Evolutionary conservation across 2,888 invertebrate species (phyloP).

Genomic region (Neocrepidodera transversa): DNA sequence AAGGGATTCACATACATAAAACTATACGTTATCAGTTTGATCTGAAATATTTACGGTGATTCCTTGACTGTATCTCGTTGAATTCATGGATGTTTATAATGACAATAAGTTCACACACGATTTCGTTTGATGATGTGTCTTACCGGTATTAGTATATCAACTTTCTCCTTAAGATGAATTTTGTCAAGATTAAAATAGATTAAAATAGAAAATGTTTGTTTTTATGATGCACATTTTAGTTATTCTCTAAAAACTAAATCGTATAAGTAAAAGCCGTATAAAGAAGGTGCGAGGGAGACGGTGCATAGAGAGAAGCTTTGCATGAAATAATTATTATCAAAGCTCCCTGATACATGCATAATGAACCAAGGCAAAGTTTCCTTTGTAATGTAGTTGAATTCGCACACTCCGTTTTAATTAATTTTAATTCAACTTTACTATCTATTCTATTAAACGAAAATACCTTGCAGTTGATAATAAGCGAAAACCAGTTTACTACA

Average conservation of each 20-base stretch:
- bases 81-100: slow-evolving; percentile 22
- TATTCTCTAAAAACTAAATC: not conserved
- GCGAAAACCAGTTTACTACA: slow-evolving; percentile 18
- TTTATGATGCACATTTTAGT: not conserved
- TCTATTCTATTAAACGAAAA: slow-evolving; percentile 28
- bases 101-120: slow-evolving; percentile 26
- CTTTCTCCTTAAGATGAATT: slow-evolving; percentile 7
- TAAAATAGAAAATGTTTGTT: no score
- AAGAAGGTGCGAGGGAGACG: slow-evolving; percentile 2
- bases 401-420: slow-evolving; percentile 30
- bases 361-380: slow-evolving; percentile 26
- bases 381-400: slow-evolving; percentile 26
- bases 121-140: slow-evolving; percentile 7
- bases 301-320: slow-evolving; percentile 20
- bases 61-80: slow-evolving; percentile 23
- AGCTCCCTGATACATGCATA: slow-evolving; percentile 26
- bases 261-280: not conserved
- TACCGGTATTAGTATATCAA: not conserved
- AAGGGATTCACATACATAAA: slow-evolving; percentile 34
- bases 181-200: no score
- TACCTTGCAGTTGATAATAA: slow-evolving; percentile 25
- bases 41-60: slow-evolving; percentile 33
- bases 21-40: slow-evolving; percentile 27
- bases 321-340: slow-evolving; percentile 23
- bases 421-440: slow-evolving; percentile 31